Percentiles rank a stretch among this genome's conserved stretches.
Conservation (phyloP, 2,888 invertebrate species). For the Andrena praecox region DNA sequence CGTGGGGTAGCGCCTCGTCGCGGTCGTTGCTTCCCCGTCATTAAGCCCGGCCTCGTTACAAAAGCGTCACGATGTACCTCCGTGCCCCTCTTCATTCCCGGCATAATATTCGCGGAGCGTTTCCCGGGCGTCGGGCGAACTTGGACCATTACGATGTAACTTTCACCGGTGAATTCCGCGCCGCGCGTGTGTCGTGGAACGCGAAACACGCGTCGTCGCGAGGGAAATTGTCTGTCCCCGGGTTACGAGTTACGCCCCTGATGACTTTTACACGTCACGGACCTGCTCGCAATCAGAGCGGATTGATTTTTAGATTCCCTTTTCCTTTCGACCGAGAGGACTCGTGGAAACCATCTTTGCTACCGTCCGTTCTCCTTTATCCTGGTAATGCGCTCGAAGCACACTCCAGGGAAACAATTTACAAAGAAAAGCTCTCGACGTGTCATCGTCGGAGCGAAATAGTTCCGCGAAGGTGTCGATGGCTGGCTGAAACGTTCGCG, state of each 20-base stretch:
- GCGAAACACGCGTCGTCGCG: conserved; percentile 11
- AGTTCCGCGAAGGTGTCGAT: conserved; percentile 11
- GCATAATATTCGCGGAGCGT: conserved; percentile 49
- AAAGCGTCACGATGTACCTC: conserved; percentile 52
- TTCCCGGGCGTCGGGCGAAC: conserved; percentile 59
- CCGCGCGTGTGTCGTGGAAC: conserved; percentile 2
- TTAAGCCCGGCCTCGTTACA: conserved; percentile 62
- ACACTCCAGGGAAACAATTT: background rate
- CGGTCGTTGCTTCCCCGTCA: conserved; percentile 52
- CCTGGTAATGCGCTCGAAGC: background rate
- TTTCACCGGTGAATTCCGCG: conserved; percentile 46
- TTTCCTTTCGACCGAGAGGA: no score
- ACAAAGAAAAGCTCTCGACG: background rate
- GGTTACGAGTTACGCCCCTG: background rate
- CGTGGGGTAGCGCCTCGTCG: conserved; percentile 10
- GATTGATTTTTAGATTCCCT: background rate
- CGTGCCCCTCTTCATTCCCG: conserved; percentile 50
- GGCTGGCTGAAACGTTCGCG: conserved; percentile 22
- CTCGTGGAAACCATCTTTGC: no score
- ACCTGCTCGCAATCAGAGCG: background rate
- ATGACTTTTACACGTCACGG: background rate
- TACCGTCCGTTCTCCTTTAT: no score
- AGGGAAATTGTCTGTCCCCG: conserved; percentile 3
- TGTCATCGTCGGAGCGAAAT: background rate
- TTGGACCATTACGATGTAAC: conserved; percentile 52